A percentile compares a stretch with the other conserved stretches of the same genome.
phyloP scores from a whole-genome alignment of 2,113 vertebrate species.

The Salvelinus sp. region DNA sequence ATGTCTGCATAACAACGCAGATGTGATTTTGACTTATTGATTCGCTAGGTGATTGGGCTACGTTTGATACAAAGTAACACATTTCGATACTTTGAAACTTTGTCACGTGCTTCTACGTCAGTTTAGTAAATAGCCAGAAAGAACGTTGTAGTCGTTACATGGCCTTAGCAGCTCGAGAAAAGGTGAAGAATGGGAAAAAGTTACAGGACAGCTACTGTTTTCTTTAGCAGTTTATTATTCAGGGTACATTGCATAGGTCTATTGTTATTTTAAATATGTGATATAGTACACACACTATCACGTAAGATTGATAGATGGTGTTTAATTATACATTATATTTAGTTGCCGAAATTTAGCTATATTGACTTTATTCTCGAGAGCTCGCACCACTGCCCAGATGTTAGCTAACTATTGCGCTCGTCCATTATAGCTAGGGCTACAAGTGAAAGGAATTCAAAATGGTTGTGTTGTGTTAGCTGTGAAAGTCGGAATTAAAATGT shows the following conservation, averaged over 20 bases:
- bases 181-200: neutral
- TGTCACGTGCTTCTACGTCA: neutral
- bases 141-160: neutral
- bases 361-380: neutral
- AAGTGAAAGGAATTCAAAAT: slow-evolving; percentile 63
- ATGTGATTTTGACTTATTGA: neutral
- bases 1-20: neutral
- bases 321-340: neutral
- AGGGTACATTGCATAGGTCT: neutral
- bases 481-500: neutral
- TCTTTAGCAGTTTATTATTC: neutral
- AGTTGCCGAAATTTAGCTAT: neutral
- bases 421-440: neutral
- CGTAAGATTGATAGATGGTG: neutral
- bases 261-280: neutral
- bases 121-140: neutral
- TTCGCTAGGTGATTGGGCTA: neutral
- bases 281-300: neutral
- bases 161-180: neutral
- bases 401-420: slow-evolving; percentile 35
- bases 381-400: slow-evolving; percentile 70
- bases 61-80: neutral
- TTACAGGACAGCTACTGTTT: neutral
- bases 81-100: neutral
- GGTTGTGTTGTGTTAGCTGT: neutral